Conservation (phyloP, 2,888 invertebrate genomes). For the Melanostoma mellinum region DNA sequence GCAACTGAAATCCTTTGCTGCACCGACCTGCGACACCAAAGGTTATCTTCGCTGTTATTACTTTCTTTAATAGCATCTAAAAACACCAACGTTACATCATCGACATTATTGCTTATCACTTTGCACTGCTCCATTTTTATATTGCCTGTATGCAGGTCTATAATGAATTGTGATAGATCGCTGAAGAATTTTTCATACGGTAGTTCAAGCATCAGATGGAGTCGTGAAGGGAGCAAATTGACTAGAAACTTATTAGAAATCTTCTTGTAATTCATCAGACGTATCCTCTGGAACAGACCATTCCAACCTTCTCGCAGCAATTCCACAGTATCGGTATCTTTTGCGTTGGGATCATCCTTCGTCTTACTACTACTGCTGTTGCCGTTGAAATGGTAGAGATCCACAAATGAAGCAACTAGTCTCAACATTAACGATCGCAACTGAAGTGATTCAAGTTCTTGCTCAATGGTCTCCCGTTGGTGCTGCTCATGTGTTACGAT, state of each 20-base stretch:
- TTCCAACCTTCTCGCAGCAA: constrained; percentile 79
- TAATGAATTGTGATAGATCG: constrained; percentile 79
- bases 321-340: constrained; percentile 77
- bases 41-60: constrained; percentile 80
- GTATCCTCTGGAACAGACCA: constrained; percentile 79
- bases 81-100: constrained; percentile 76
- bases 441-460: constrained; percentile 80
- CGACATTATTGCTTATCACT: constrained; percentile 78
- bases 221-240: constrained; percentile 81
- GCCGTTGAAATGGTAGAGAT: constrained; percentile 77
- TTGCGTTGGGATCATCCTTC: constrained; percentile 44
- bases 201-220: constrained; percentile 79
- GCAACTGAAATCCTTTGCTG: constrained; percentile 85
- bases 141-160: constrained; percentile 79
- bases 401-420: constrained; percentile 79
- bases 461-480: constrained; percentile 79
- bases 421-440: constrained; percentile 79
- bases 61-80: constrained; percentile 80
- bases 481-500: constrained; percentile 76
- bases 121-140: constrained; percentile 78
- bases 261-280: constrained; percentile 78
- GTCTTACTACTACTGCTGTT: constrained; percentile 19
- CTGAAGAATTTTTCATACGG: constrained; percentile 81
- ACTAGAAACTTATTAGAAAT: constrained; percentile 81
- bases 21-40: constrained; percentile 83